Evolutionary conservation across 2,113 vertebrate species (phyloP), one percentile per base, ranked within the genome.

Genomic region (Misgurnus anguillicaudatus): DNA sequence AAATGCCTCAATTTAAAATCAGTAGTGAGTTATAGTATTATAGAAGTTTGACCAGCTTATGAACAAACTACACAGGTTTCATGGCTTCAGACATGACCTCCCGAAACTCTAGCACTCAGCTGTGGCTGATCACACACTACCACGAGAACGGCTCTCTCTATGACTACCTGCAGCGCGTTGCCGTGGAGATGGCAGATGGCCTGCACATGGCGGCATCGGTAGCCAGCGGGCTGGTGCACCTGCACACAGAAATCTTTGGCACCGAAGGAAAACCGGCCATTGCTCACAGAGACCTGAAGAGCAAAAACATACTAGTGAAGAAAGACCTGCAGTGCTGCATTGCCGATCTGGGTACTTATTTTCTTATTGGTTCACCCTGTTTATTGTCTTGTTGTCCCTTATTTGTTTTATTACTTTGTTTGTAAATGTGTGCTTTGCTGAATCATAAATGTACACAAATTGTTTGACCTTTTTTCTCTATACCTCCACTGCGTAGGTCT

Each of bases 51-150:
- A 13, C 13, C 48, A 14, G 48, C 11, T 51, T 3, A 51, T 51
- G 13, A 14, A 19, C n/a, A 9, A 66, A 36, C 31, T 38, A 11
- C n/a, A 53, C 86, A 94, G 93, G 92, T 39, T 94, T 94, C 88
- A 94, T 92, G 90, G 93, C 93, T 0, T 94, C 93, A 0, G 93
- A 94, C 87, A 94, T 94, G 93, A 94, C 93, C 0, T 94, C 93
- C 7, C 90, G 93, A 13, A 93, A 94, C 90, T 94, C 93, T 80
- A 94, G 92, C 91, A 94, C 93, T 7, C 93, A 94, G 88, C 92
- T 94, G 82, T 94, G 93, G 93, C 91, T 94, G 78, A 94, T 94
- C 89, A 94, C 93, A 7, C 93, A 94, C 68, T 94, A 93, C 86
- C 93, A 94, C 14, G 93, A 94, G 83, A 91, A 93, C 55, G 93